Conservation (phyloP, 1,140 invertebrate genomes). For the Telenomus remus region DNA sequence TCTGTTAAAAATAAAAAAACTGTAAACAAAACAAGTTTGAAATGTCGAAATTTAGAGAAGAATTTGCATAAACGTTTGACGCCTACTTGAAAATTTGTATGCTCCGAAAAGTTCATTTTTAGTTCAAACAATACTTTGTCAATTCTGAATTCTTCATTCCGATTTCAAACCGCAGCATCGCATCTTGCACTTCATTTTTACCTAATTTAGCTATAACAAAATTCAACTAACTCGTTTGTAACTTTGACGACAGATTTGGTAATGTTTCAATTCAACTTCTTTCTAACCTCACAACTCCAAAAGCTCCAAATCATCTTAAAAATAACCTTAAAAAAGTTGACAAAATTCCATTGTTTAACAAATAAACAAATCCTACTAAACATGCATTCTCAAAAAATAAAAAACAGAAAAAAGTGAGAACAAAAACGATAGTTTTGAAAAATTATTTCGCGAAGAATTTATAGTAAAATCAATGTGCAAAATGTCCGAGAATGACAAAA, state of each 20-base stretch:
- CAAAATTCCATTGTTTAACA: no score
- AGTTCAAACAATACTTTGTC: no score
- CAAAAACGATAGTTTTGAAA: no score
- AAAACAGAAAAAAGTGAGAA: no score
- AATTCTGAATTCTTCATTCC: no score
- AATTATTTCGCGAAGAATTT: background rate
- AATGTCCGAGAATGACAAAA: background rate
- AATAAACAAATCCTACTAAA: no score
- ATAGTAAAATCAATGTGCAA: conserved; percentile 19
- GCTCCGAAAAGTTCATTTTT: no score
- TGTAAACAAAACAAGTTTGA: background rate
- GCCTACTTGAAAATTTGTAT: no score
- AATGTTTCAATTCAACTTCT: background rate
- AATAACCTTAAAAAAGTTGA: background rate
- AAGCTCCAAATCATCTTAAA: background rate
- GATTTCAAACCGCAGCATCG: background rate
- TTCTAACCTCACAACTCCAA: background rate
- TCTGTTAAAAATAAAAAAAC: no score
- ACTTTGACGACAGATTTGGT: conserved; percentile 2
- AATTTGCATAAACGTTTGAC: background rate
- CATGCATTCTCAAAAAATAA: no score
- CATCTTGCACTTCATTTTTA: background rate
- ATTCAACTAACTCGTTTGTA: background rate
- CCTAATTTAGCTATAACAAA: conserved; percentile 5
- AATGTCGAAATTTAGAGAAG: background rate